Evolutionary conservation across 2,113 vertebrate species (phyloP).

Genomic region (Scytalopus superciliaris): DNA sequence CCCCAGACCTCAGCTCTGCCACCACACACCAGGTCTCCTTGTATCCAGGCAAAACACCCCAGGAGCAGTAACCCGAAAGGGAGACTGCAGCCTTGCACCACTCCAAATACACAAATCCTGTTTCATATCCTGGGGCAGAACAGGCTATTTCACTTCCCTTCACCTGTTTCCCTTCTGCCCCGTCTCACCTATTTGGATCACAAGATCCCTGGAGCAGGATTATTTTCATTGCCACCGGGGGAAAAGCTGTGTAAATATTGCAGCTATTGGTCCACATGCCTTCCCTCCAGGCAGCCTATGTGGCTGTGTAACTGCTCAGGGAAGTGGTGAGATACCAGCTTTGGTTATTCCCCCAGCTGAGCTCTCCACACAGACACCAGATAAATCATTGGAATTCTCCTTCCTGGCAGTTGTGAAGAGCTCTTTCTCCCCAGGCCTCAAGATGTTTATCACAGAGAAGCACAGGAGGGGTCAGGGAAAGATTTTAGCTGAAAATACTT

Average conservation of each 20-base stretch:
- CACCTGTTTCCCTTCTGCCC: not conserved
- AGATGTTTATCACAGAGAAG: not conserved
- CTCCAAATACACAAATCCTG: not conserved
- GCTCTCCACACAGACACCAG: not conserved
- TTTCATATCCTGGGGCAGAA: not conserved
- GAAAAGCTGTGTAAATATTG: not conserved
- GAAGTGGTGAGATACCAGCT: not conserved
- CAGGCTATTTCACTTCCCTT: not conserved
- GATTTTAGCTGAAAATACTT: not conserved
- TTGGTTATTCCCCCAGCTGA: not conserved
- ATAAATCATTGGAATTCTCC: not conserved
- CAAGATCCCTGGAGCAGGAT: not conserved
- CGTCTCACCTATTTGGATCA: not conserved
- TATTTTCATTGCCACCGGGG: not conserved
- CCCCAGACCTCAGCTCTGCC: not conserved
- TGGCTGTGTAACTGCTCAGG: rapidly evolving
- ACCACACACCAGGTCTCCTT: not conserved
- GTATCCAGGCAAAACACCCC: not conserved
- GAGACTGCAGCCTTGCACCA: not conserved
- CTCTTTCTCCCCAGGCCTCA: not conserved
- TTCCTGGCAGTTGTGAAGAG: not conserved
- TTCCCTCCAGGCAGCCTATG: not conserved
- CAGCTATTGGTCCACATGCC: not conserved
- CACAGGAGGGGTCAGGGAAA: not conserved
- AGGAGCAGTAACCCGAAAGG: not conserved